Evolutionary conservation across 2,888 invertebrate species (phyloP), one percentile per base, ranked within the genome.

Genomic region (Diarsia rubi): DNA sequence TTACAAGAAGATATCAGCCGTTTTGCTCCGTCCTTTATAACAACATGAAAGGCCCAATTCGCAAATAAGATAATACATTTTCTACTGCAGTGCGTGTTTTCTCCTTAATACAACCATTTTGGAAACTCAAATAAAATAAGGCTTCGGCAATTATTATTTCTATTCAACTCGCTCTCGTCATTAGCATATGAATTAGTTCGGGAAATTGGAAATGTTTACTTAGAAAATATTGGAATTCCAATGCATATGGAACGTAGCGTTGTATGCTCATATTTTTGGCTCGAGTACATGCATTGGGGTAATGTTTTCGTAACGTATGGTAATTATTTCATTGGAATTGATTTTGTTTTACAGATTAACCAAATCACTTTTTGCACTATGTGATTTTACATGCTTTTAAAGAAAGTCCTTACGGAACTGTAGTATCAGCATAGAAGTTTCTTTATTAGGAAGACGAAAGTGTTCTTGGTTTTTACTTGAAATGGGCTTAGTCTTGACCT

Each of bases 31-130:
- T 88, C 87, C 84, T 89, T 90, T 91, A 91, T 88, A 91, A 89
- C 89, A 90, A 92, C 90, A 93, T 92, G 90, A 92, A 93, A 93
- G 92, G 87, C 91, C 88, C 91, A 93, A 92, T 92, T 91, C 86
- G 83, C 88, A 81, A 88, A 90, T 83, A 88, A 92, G 89, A 92
- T 92, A 90, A 91, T 91, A 91, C 87, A 86, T 90, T 81, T 86
- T 88, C 78, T 88, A 88, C 88, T 88, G 81, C 90, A 91, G 92
- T 90, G 92, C 94, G 94, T 95, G 95, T 90, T 93, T 93, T 93
- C 90, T 91, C 86, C 88, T 88, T 94, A 95, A 95, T 95, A 92
- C 85, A 90, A 91, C 94, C 93, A 95, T 93, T 95, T 94, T 93
- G 88, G 85, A 86, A 81, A 85, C 52, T 76, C 66, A 52, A 69